Evolutionary conservation across 2,113 vertebrate species (phyloP).

Genomic region (Polyodon spathula): DNA sequence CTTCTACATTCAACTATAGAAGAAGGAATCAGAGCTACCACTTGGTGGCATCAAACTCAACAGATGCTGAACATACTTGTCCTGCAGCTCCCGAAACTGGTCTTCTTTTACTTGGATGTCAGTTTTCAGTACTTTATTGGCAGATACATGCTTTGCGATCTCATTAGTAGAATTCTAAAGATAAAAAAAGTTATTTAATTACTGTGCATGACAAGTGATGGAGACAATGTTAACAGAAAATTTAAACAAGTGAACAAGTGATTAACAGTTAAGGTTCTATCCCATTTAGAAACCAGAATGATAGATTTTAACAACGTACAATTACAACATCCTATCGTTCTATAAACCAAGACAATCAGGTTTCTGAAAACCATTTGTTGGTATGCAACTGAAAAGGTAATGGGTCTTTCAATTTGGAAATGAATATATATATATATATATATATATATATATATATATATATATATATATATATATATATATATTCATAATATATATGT

Average conservation of each 20-base stretch:
- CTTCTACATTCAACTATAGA: not conserved
- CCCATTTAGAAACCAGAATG: not conserved
- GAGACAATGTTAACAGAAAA: too few relatives aligned
- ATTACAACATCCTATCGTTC: not conserved
- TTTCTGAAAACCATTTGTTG: too few relatives aligned
- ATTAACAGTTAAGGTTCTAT: not conserved
- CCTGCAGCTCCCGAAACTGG: slow-evolving; percentile 59
- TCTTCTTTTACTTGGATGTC: slow-evolving; percentile 73
- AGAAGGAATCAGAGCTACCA: slow-evolving; percentile 40
- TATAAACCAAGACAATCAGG: too few relatives aligned
- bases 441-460: too few relatives aligned
- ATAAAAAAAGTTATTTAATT: slow-evolving; percentile 24
- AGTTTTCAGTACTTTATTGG: slow-evolving; percentile 71
- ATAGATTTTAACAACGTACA: not conserved
- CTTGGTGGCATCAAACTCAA: slow-evolving; percentile 86
- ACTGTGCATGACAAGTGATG: slow-evolving; percentile 12
- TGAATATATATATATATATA: too few relatives aligned
- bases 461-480: too few relatives aligned
- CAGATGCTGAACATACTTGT: slow-evolving; percentile 55
- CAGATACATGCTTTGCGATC: slow-evolving; percentile 66
- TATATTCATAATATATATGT: too few relatives aligned
- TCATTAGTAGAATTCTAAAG: slow-evolving; percentile 68
- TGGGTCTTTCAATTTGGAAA: too few relatives aligned
- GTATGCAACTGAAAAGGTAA: too few relatives aligned
- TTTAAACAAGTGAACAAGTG: not conserved